phyloP scores from a whole-genome alignment of 1,140 invertebrate species.

The Triops cancriformis region DNA sequence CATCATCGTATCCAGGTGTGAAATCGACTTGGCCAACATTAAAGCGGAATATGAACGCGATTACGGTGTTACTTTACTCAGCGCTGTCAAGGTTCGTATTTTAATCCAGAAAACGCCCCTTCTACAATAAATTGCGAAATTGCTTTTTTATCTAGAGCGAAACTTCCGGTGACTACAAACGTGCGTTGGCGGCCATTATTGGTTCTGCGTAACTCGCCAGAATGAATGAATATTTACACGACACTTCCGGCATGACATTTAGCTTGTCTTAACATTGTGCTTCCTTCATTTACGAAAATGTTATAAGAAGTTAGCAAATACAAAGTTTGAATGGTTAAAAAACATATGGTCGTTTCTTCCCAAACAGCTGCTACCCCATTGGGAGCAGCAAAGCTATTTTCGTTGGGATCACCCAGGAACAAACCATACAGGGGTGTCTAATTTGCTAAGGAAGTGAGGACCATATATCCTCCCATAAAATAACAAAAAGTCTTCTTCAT shows the following conservation, averaged over 20 bases:
- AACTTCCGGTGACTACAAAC: slow-evolving; percentile 34
- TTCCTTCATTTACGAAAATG: not conserved
- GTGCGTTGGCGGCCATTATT: slow-evolving; percentile 37
- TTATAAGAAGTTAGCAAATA: not conserved
- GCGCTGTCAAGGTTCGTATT: slow-evolving; percentile 53
- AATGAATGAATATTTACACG: not conserved
- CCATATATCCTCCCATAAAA: not conserved
- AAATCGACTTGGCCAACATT: slow-evolving; percentile 61
- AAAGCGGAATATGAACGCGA: slow-evolving; percentile 57
- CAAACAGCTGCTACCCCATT: not conserved
- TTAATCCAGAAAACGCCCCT: not conserved
- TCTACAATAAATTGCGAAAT: not conserved
- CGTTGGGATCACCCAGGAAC: not conserved
- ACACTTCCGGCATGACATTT: not conserved
- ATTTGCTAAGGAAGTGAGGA: not conserved
- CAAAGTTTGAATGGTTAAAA: not conserved
- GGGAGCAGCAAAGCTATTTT: not conserved
- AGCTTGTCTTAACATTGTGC: not conserved
- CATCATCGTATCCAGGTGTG: slow-evolving; percentile 46
- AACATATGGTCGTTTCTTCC: not conserved
- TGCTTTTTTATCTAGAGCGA: slow-evolving; percentile 20
- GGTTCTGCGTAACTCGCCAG: slow-evolving; percentile 20
- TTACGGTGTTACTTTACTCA: slow-evolving; percentile 58
- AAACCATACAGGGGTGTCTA: not conserved
- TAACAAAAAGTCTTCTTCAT: not conserved